Conservation (phyloP, 2,113 vertebrate species). For the Pungitius pungitius region DNA sequence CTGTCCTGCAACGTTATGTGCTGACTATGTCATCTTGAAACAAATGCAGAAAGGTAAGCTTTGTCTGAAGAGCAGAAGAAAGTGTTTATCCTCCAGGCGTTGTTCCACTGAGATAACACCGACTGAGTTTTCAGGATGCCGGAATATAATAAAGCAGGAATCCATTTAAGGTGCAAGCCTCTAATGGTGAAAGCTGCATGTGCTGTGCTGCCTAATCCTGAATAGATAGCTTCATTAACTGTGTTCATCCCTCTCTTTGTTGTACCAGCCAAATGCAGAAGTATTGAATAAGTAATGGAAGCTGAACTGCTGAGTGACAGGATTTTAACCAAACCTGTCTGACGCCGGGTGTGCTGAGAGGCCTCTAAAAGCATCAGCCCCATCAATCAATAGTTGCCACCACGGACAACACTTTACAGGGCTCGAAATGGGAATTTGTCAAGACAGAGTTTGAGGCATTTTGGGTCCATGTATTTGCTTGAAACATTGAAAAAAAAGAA, state of each 20-base stretch:
- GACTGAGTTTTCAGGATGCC: constrained; percentile 46
- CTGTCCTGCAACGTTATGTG: constrained; percentile 38
- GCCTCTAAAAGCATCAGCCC: constrained; percentile 32
- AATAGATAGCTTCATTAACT: constrained; percentile 73
- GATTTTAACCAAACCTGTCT: constrained; percentile 60
- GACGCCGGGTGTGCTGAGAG: constrained; percentile 31
- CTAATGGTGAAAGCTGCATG: constrained; percentile 23
- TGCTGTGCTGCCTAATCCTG: constrained; percentile 63
- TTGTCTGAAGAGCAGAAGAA: constrained; percentile 57
- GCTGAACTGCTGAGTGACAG: constrained; percentile 67
- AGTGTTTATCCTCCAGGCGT: constrained; percentile 66
- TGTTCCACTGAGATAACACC: constrained; percentile 56
- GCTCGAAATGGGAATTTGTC: constrained; percentile 50
- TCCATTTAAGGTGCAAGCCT: constrained; percentile 48
- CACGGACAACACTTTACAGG: constrained; percentile 15
- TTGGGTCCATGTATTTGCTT: constrained; percentile 6
- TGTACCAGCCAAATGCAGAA: constrained; percentile 41
- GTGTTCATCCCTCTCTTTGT: constrained; percentile 44
- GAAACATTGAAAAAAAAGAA: neutral
- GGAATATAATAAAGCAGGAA: constrained; percentile 53
- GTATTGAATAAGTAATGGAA: constrained; percentile 63
- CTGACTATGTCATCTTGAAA: constrained; percentile 70
- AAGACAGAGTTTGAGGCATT: neutral
- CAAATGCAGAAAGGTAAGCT: constrained; percentile 62
- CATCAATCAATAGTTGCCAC: constrained; percentile 58